A percentile compares a stretch with the other conserved stretches of the same genome.
These are phyloP conservation scores for Platycnemis pennipes DNA, from an alignment of 2,888 invertebrate genomes.

Conservation along the genomic window DNA sequence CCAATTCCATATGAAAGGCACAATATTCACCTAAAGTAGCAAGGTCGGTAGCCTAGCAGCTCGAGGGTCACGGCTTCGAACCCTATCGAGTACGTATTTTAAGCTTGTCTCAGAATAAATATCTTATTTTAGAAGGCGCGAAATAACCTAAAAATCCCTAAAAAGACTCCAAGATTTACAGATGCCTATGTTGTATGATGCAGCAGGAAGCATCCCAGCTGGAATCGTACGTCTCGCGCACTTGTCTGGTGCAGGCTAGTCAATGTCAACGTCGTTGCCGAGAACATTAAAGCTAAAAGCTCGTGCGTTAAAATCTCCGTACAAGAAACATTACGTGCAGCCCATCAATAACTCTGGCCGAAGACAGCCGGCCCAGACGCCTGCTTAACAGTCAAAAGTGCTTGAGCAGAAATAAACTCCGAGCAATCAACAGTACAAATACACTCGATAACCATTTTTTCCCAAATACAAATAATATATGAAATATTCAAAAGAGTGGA, in stretches of 20 bases:
- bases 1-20: no score
- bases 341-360: not conserved
- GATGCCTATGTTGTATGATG: no score
- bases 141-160: no score
- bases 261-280: not conserved
- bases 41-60: no score
- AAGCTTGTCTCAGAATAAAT: no score
- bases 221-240: not conserved
- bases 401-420: conserved; percentile 9
- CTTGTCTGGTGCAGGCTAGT: not conserved
- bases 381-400: not conserved
- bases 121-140: no score
- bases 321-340: not conserved
- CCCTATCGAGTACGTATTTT: no score
- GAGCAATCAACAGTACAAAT: conserved; percentile 18
- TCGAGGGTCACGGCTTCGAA: no score
- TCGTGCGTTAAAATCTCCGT: not conserved
- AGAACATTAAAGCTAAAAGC: not conserved
- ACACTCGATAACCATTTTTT: not conserved
- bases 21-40: no score
- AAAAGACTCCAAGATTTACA: no score
- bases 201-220: no score
- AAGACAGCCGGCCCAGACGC: not conserved
- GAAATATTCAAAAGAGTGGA: not conserved
- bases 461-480: not conserved